Evolutionary conservation across 2,797 vertebrate genomes (phyloP).

Genomic region (Trichosurus vulpecula): DNA sequence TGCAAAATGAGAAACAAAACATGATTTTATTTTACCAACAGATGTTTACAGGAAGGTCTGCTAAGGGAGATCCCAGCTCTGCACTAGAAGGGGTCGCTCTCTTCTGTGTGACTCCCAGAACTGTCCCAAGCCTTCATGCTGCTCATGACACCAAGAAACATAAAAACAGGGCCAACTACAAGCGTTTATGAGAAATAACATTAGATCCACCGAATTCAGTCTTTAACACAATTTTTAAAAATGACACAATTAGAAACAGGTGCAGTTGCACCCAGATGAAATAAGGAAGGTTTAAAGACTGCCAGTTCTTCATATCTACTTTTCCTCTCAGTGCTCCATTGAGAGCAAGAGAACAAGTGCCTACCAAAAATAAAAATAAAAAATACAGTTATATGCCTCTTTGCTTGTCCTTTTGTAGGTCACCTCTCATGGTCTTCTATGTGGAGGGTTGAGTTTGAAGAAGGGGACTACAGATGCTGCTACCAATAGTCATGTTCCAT

Average conservation of each 20-base stretch:
- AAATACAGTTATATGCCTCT: too few species aligned
- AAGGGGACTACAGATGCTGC: too few species aligned
- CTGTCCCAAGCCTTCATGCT: too few species aligned
- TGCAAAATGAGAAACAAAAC: slow-evolving; percentile 31
- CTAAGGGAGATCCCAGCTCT: background rate
- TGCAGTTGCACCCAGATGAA: background rate
- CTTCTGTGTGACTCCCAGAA: too few species aligned
- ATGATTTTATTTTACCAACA: slow-evolving; percentile 33
- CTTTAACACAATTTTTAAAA: background rate
- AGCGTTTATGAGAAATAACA: background rate
- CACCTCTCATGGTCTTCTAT: too few species aligned
- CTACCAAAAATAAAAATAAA: too few species aligned
- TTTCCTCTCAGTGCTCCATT: background rate
- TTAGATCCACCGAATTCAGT: background rate
- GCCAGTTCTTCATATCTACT: background rate
- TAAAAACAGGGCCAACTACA: background rate
- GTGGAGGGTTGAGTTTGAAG: too few species aligned
- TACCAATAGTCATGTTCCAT: too few species aligned
- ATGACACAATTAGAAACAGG: background rate
- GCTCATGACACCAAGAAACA: background rate
- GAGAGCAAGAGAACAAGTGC: too few species aligned
- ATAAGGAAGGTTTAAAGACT: too few species aligned
- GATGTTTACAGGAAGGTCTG: background rate
- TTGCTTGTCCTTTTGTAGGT: too few species aligned
- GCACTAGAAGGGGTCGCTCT: background rate